phyloP scores from a whole-genome alignment of 2,113 vertebrate genomes.

The Catharus minimus region DNA sequence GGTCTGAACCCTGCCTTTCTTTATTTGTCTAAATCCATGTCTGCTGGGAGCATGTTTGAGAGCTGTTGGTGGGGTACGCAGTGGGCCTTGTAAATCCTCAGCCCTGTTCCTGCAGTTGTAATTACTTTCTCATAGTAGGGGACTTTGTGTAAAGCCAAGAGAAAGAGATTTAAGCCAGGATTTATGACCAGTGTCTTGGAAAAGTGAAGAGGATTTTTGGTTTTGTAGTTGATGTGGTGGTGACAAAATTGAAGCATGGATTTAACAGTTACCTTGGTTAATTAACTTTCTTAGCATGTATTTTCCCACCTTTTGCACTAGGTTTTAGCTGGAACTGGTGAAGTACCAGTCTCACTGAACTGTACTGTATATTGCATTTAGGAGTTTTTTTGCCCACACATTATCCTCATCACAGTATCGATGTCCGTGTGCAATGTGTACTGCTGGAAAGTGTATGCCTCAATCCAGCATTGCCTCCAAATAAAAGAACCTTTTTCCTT shows the following conservation, averaged over 20 bases:
- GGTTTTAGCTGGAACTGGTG: background rate
- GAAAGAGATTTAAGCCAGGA: background rate
- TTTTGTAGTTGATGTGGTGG: background rate
- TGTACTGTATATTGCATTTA: background rate
- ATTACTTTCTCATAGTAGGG: constrained; percentile 10
- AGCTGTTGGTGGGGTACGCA: background rate
- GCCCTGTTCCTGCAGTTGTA: background rate
- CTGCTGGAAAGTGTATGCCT: background rate
- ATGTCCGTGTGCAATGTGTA: background rate
- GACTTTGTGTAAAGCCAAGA: background rate
- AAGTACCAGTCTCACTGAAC: background rate
- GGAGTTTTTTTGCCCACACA: background rate
- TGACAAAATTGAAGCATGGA: background rate
- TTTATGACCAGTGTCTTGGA: background rate
- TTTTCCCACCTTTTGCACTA: background rate
- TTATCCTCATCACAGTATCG: background rate
- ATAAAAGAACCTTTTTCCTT: background rate
- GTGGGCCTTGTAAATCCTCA: background rate
- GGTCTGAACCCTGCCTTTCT: background rate
- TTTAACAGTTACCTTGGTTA: background rate
- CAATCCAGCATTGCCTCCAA: background rate
- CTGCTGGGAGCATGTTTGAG: background rate
- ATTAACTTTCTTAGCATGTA: constrained; percentile 1
- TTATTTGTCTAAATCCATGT: background rate
- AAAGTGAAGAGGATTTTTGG: background rate